Percentiles rank a stretch among this genome's conserved stretches.
phyloP scores from a whole-genome alignment of 92 coral and sea anemone genomes.

The Isaurus tuberculatus region DNA sequence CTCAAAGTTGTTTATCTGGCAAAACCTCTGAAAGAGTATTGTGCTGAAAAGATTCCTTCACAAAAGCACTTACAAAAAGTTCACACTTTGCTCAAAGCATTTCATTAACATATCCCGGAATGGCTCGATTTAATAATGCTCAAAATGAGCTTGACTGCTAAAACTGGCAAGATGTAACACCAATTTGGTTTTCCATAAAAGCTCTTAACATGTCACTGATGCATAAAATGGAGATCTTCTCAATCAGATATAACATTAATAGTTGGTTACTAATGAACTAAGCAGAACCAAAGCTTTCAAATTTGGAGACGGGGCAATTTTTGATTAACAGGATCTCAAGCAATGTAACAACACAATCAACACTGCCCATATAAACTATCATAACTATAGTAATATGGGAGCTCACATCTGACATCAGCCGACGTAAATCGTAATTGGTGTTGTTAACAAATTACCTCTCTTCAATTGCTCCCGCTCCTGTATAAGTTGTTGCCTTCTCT shows the following conservation, averaged over 20 bases:
- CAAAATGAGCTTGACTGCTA: background rate
- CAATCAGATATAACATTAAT: background rate
- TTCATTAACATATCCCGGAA: slow-evolving; percentile 9
- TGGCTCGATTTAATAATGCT: slow-evolving; percentile 10
- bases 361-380: slow-evolving; percentile 47
- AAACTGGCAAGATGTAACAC: slow-evolving; percentile 31
- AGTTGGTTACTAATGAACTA: background rate
- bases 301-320: slow-evolving; percentile 46
- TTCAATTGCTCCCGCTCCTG: slow-evolving; percentile 90
- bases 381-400: slow-evolving; percentile 39
- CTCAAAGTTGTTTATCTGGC: background rate
- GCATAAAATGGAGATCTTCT: slow-evolving; percentile 32
- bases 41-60: background rate
- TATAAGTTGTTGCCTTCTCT: slow-evolving; percentile 72
- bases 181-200: slow-evolving; percentile 28
- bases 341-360: slow-evolving; percentile 46
- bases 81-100: slow-evolving; percentile 21
- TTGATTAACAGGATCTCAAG: slow-evolving; percentile 17
- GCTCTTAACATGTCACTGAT: slow-evolving; percentile 33
- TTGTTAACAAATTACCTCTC: slow-evolving; percentile 82
- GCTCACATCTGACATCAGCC: slow-evolving; percentile 51
- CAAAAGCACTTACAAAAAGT: background rate
- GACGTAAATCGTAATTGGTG: slow-evolving; percentile 50
- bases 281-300: slow-evolving; percentile 37
- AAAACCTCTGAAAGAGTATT: slow-evolving; percentile 11